Conservation (phyloP, 2,113 vertebrate genomes). For the Lichenostomus cassidix region DNA sequence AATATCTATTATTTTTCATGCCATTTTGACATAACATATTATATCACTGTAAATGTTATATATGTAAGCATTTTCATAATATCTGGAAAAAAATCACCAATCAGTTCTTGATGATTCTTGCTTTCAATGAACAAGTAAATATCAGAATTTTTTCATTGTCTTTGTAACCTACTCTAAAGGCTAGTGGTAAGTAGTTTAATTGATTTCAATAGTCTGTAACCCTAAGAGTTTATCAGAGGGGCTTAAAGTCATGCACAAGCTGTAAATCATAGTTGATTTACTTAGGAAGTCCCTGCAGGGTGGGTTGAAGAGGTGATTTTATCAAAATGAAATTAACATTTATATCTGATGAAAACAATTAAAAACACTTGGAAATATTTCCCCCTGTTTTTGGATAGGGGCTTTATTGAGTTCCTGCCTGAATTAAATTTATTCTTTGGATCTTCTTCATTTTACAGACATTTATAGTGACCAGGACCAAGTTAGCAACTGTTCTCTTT, state of each 20-base stretch:
- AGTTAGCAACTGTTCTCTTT: neutral
- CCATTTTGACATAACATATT: neutral
- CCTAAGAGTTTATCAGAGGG: neutral
- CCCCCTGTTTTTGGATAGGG: neutral
- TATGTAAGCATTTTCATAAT: neutral
- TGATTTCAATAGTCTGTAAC: neutral
- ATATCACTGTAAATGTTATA: neutral
- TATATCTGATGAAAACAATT: neutral
- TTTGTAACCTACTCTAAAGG: neutral
- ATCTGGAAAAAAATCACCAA: neutral
- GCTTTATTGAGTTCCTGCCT: neutral
- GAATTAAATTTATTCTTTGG: neutral
- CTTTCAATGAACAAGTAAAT: neutral
- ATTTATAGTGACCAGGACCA: neutral
- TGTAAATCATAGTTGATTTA: neutral
- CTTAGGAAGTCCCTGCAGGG: neutral
- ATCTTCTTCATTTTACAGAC: neutral
- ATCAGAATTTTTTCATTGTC: neutral
- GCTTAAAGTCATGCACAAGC: neutral
- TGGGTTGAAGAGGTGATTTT: neutral
- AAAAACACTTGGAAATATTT: neutral
- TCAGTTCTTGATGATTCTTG: neutral
- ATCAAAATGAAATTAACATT: neutral
- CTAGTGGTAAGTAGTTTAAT: neutral
- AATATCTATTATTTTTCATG: neutral